Evolutionary conservation across 2,888 invertebrate species (phyloP).

Genomic region (Tipula vernalis): DNA sequence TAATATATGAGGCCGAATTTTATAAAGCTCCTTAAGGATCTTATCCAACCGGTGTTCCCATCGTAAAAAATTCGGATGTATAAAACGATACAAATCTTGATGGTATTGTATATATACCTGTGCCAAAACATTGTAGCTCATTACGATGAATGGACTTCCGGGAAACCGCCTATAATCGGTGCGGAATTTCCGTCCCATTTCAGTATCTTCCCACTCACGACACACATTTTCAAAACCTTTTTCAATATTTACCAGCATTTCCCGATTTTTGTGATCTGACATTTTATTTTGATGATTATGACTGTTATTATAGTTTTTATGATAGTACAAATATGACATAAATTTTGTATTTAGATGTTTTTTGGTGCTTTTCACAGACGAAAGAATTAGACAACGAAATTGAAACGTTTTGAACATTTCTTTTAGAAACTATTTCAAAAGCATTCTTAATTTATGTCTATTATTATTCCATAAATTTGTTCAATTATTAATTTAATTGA

Average conservation of each 20-base stretch:
- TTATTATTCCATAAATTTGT: background rate
- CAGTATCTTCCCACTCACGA: background rate
- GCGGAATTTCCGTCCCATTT: background rate
- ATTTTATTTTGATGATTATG: background rate
- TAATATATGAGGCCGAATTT: conserved; percentile 38
- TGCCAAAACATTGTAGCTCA: conserved; percentile 82
- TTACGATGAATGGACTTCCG: conserved; percentile 43
- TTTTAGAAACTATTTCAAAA: background rate
- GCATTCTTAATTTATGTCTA: background rate
- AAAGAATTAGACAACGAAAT: background rate
- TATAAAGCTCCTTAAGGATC: conserved; percentile 38
- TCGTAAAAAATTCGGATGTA: conserved; percentile 42
- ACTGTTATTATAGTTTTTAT: background rate
- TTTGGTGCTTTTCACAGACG: background rate
- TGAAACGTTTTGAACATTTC: background rate
- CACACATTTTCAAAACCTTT: background rate
- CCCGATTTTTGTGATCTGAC: background rate
- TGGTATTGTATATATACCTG: conserved; percentile 68
- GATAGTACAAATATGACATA: background rate
- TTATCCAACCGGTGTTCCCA: conserved; percentile 55
- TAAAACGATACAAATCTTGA: conserved; percentile 53
- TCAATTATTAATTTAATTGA: background rate
- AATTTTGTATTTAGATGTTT: background rate
- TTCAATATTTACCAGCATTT: background rate
- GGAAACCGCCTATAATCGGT: background rate